These are phyloP conservation scores for Cylas formicarius DNA, from an alignment of 1,140 invertebrate species.

Conservation along the genomic window DNA sequence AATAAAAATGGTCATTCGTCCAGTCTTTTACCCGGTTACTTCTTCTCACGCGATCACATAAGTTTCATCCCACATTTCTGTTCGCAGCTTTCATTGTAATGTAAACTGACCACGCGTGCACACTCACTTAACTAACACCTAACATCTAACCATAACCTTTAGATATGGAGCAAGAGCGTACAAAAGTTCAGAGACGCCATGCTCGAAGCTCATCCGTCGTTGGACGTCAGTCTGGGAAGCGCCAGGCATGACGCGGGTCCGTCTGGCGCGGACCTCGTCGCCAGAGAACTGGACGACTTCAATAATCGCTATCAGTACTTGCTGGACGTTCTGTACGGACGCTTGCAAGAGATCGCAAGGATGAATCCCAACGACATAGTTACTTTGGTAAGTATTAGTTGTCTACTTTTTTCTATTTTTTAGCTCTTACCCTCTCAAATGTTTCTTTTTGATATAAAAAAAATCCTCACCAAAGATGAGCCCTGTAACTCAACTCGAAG, in stretches of 20 bases:
- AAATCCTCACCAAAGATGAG: too few relatives aligned
- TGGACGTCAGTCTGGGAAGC: slow-evolving; percentile 54
- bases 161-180: slow-evolving; percentile 47
- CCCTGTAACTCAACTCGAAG: too few relatives aligned
- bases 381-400: slow-evolving; percentile 56
- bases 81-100: slow-evolving; percentile 23
- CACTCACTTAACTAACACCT: slow-evolving; percentile 33
- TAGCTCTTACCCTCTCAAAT: neutral
- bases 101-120: slow-evolving; percentile 26
- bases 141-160: slow-evolving; percentile 48
- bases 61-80: neutral
- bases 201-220: slow-evolving; percentile 75
- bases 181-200: slow-evolving; percentile 82
- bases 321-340: slow-evolving; percentile 63
- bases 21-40: slow-evolving; percentile 13
- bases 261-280: slow-evolving; percentile 70
- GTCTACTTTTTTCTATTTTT: slow-evolving; percentile 1
- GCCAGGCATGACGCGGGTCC: slow-evolving; percentile 35
- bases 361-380: slow-evolving; percentile 54
- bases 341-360: slow-evolving; percentile 53
- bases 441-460: too few relatives aligned
- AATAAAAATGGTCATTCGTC: too few relatives aligned
- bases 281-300: slow-evolving; percentile 76
- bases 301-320: slow-evolving; percentile 75
- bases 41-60: slow-evolving; percentile 8